A percentile compares a stretch with the other conserved stretches of the same genome.
phyloP scores from a whole-genome alignment of 2,888 invertebrate genomes.

The Thyatira batis region DNA sequence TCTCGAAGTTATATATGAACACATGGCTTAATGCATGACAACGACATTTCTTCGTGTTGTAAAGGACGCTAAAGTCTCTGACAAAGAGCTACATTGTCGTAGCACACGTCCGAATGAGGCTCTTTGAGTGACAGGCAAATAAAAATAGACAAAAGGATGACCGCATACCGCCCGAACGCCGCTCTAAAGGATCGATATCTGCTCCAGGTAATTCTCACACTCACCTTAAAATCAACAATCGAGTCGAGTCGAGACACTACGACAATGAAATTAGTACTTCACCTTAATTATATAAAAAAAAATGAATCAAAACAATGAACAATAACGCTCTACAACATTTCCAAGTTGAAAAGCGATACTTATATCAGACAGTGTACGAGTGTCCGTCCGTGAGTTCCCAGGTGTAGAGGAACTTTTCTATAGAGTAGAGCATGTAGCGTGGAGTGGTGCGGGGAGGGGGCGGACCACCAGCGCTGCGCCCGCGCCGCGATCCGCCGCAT shows the following conservation, averaged over 20 bases:
- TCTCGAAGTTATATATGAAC: conserved; percentile 55
- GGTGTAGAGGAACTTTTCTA: conserved; percentile 62
- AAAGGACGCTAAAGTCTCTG: conserved; percentile 63
- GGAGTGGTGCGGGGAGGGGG: conserved; percentile 35
- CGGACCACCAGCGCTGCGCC: conserved; percentile 79
- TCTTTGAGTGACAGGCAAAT: conserved; percentile 77
- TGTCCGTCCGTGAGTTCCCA: conserved; percentile 68
- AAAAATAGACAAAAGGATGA: conserved; percentile 67
- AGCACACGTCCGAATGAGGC: conserved; percentile 57
- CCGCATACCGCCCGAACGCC: conserved; percentile 38
- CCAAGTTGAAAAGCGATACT: conserved; percentile 36
- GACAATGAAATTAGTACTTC: conserved; percentile 30
- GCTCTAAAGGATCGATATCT: conserved; percentile 24
- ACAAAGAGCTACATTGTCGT: conserved; percentile 73
- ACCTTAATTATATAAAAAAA: conserved; percentile 31
- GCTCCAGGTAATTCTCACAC: conserved; percentile 58
- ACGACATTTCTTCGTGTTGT: conserved; percentile 68
- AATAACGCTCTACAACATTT: conserved; percentile 46
- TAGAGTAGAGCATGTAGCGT: conserved; percentile 30
- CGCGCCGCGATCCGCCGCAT: conserved; percentile 74
- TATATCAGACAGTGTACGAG: conserved; percentile 46
- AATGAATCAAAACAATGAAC: conserved; percentile 43
- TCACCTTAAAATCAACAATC: conserved; percentile 51
- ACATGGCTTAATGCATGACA: conserved; percentile 74
- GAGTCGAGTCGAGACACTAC: conserved; percentile 12